These are phyloP conservation scores for Drosophila equinoxialis DNA, from an alignment of 1,140 invertebrate species.

Conservation along the genomic window DNA sequence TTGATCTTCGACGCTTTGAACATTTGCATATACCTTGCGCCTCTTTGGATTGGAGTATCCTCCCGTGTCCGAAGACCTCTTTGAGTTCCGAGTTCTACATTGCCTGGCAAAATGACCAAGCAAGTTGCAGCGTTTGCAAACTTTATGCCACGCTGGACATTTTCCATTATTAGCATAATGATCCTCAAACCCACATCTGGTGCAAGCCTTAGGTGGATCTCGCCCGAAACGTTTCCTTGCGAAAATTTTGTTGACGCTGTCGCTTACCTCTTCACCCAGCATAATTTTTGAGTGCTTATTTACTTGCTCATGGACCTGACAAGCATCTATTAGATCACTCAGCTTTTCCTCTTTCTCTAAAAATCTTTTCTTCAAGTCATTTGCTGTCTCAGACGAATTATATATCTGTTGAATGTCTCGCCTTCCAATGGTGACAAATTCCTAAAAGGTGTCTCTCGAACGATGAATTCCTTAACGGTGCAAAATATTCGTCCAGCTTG, in stretches of 20 bases:
- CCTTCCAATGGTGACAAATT: constrained; percentile 31
- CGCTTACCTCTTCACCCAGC: neutral
- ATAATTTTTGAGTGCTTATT: constrained; percentile 29
- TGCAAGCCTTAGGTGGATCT: no score
- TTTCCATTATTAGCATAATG: neutral
- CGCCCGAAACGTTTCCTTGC: no score
- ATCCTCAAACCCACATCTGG: neutral
- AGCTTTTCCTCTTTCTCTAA: constrained; percentile 32
- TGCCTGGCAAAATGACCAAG: neutral
- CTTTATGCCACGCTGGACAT: neutral
- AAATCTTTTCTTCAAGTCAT: constrained; percentile 31
- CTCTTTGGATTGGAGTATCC: neutral
- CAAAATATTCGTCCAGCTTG: constrained; percentile 33
- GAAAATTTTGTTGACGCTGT: no score
- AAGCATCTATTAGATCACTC: constrained; percentile 29
- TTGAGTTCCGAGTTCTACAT: no score
- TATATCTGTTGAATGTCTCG: constrained; percentile 30
- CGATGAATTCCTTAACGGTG: constrained; percentile 31
- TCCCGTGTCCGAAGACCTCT: no score
- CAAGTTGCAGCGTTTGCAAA: neutral
- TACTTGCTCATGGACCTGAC: no score
- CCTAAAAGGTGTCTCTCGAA: constrained; percentile 37
- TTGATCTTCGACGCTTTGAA: neutral
- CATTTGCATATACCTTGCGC: neutral
- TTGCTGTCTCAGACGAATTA: constrained; percentile 23